Evolutionary conservation across 2,113 vertebrate species (phyloP).

Genomic region (Hoplias malabaricus): DNA sequence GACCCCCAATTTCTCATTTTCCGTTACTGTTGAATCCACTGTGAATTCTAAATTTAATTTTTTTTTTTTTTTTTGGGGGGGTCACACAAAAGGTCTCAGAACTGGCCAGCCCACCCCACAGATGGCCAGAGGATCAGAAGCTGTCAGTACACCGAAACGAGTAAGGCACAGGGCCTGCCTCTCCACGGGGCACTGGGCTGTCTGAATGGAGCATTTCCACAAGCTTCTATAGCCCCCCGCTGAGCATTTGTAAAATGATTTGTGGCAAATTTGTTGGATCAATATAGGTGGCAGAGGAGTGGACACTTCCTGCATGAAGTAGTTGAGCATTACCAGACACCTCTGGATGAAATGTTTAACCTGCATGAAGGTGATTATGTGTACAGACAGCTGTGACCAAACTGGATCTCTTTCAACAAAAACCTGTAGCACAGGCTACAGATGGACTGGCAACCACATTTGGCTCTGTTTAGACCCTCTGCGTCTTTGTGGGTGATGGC

Average conservation of each 20-base stretch:
- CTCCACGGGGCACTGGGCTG: conserved; percentile 69
- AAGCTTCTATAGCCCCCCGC: conserved; percentile 84
- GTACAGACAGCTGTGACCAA: conserved; percentile 11
- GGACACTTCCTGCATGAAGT: conserved; percentile 68
- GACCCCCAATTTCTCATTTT: conserved; percentile 24
- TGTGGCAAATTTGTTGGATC: conserved; percentile 99
- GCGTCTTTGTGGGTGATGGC: background rate
- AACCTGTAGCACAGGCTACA: background rate
- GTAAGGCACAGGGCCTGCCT: conserved; percentile 67
- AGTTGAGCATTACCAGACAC: conserved; percentile 23
- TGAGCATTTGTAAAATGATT: conserved; percentile 98
- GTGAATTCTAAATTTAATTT: too few species aligned
- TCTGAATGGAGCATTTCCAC: conserved; percentile 85
- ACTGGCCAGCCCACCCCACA: conserved; percentile 82
- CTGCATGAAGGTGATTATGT: conserved; percentile 7
- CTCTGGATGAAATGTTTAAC: background rate
- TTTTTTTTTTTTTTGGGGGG: too few species aligned
- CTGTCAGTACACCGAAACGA: conserved; percentile 86
- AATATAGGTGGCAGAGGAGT: conserved; percentile 83
- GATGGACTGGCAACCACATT: background rate
- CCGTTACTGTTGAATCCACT: conserved; percentile 58
- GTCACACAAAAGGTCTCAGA: conserved; percentile 65
- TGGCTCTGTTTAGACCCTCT: background rate
- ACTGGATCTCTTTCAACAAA: conserved; percentile 12
- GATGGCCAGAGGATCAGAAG: conserved; percentile 75